A percentile compares a stretch with the other conserved stretches of the same genome.
phyloP scores from a whole-genome alignment of 2,113 vertebrate species.

The Caranx melampygus region DNA sequence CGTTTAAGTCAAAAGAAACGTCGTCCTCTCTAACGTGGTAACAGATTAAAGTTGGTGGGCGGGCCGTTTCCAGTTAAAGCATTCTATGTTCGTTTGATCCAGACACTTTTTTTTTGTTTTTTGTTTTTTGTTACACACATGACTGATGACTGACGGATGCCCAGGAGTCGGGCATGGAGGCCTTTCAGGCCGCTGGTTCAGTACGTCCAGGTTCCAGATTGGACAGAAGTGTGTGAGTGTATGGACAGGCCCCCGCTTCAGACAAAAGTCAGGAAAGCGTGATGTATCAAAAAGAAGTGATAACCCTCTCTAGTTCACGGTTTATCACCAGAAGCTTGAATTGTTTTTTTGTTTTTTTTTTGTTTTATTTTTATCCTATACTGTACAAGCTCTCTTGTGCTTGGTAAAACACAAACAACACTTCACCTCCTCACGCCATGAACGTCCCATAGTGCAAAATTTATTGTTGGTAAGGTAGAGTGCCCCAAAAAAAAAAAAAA shows the following conservation, averaged over 20 bases:
- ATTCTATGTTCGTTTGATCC: constrained; percentile 75
- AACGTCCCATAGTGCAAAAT: constrained; percentile 90
- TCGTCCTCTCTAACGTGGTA: constrained; percentile 68
- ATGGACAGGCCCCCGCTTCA: constrained; percentile 84
- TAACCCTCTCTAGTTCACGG: constrained; percentile 77
- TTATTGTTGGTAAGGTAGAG: constrained; percentile 89
- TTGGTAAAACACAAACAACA: constrained; percentile 82
- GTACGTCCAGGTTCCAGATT: constrained; percentile 69
- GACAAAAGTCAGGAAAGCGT: constrained; percentile 79
- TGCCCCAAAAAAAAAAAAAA: constrained; percentile 83
- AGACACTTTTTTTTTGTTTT: constrained; percentile 49
- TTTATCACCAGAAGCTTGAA: constrained; percentile 81
- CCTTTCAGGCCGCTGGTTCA: constrained; percentile 76
- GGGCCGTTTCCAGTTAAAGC: constrained; percentile 81
- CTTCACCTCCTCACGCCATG: constrained; percentile 82
- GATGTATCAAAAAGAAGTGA: constrained; percentile 79
- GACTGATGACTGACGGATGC: constrained; percentile 61
- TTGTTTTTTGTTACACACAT: constrained; percentile 45
- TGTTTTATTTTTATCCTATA: constrained; percentile 71
- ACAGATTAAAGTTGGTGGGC: constrained; percentile 71
- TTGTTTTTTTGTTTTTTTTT: constrained; percentile 78
- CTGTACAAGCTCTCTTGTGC: constrained; percentile 85
- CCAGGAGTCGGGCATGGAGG: constrained; percentile 47
- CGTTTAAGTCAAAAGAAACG: constrained; percentile 70
- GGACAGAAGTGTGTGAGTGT: constrained; percentile 68